Evolutionary conservation across 2,797 vertebrate genomes (phyloP).

Genomic region (Poeciliopsis turneri): DNA sequence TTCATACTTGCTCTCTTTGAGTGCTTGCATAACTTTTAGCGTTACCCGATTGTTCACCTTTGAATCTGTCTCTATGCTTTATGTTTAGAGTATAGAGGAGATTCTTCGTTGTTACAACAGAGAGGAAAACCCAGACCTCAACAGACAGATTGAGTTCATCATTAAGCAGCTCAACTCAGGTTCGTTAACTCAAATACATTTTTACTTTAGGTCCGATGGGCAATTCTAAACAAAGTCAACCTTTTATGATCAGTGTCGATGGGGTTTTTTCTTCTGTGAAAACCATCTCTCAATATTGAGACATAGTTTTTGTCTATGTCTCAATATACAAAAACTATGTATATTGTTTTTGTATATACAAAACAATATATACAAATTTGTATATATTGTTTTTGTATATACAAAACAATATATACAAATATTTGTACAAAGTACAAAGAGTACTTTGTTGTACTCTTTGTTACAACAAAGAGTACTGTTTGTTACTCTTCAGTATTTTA

Average conservation of each 20-base stretch:
- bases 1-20: background rate
- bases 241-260: background rate
- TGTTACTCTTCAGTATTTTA: background rate
- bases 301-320: too few species aligned
- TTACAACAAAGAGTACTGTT: too few species aligned
- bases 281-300: background rate
- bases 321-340: too few species aligned
- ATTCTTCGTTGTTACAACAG: slow-evolving; percentile 91
- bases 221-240: background rate
- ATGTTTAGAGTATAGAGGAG: slow-evolving; percentile 90
- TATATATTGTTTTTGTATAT: too few species aligned
- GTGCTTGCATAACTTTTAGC: background rate
- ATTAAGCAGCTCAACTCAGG: slow-evolving; percentile 94
- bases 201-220: background rate
- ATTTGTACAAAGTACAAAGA: too few species aligned
- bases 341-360: too few species aligned
- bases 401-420: too few species aligned
- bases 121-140: slow-evolving; percentile 89
- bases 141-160: slow-evolving; percentile 93
- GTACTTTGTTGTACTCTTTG: too few species aligned
- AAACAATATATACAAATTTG: too few species aligned
- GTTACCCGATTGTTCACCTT: background rate
- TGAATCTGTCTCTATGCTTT: background rate
- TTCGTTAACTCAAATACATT: slow-evolving; percentile 56
- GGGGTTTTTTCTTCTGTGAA: background rate